Evolutionary conservation across 2,797 vertebrate genomes (phyloP), one percentile per base, ranked within the genome.

Genomic region (Distichodus sexfasciatus): DNA sequence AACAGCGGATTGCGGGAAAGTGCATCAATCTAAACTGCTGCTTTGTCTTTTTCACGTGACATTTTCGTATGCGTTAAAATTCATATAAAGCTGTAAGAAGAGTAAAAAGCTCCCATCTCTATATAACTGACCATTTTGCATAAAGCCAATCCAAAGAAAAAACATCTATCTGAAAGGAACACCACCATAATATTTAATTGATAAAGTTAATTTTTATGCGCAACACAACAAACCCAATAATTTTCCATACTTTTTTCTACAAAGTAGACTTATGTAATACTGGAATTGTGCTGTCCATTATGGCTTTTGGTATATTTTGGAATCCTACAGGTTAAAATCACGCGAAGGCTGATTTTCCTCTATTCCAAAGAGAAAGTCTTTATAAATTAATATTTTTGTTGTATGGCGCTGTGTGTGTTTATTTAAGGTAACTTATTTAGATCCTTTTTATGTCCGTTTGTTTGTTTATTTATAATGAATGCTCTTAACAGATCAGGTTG

Each of bases 391-490:
- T 50, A 55, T 77, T 72, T 74, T 74, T 33, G 73, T 61, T 80
- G 58, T 76, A 67, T 74, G 61, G 61, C 55, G 69, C 76, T 58
- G 55, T 79, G 73, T 82, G 68, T 78, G 77, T 76, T 91, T 90
- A 80, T 90, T 92, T 91, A 91, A 90, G 80, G 89, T 92, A 90
- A 92, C 85, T 92, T 90, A 90, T 90, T 90, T 83, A 55, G 76
- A 84, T 68, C 76, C 79, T 41, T 70, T 80, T 72, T 74, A 78
- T 85, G 82, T 73, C 81, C 72, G 86, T 87, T 77, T 87, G 82
- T 88, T 82, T 90, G 86, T 89, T 91, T 80, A 81, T 84, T 89
- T 83, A 87, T 79, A 76, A 82, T 76, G 65, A 76, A 81, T 80
- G 81, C 87, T 82, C 85, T 87, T 83, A 78, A 76, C 66, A 69